A percentile compares a stretch with the other conserved stretches of the same genome.
phyloP scores from a whole-genome alignment of 1,140 invertebrate species.

The Diuraphis noxia region DNA sequence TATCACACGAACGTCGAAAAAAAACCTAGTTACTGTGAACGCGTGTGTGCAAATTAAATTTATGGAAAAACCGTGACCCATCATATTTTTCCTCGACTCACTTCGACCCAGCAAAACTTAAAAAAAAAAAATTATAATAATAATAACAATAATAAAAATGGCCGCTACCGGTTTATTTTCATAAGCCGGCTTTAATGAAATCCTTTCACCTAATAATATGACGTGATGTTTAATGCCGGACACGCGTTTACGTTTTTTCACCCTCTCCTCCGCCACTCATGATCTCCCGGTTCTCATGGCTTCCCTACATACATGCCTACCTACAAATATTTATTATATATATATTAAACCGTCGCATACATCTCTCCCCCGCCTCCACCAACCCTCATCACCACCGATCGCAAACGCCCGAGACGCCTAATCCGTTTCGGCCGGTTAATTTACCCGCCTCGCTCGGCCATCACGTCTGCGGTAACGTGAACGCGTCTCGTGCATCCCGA shows the following conservation, averaged over 20 bases:
- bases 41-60: not conserved
- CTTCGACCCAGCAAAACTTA: not conserved
- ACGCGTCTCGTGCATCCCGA: not conserved
- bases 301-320: too few species aligned
- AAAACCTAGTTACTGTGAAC: not conserved
- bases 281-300: not conserved
- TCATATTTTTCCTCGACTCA: not conserved
- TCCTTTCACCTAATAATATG: constrained; percentile 45
- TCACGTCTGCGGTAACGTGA: not conserved
- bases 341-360: not conserved
- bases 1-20: not conserved
- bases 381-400: too few species aligned
- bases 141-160: constrained; percentile 24
- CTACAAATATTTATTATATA: not conserved
- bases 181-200: constrained; percentile 35
- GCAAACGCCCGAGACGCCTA: not conserved
- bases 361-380: too few species aligned
- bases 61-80: not conserved
- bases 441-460: not conserved
- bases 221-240: constrained; percentile 46
- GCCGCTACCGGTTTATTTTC: constrained; percentile 26
- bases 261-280: not conserved
- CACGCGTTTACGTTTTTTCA: constrained; percentile 39
- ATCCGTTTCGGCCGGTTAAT: constrained; percentile 39
- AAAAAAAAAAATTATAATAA: not conserved